These are phyloP conservation scores for Stenichneumon culpator DNA, from an alignment of 2,888 invertebrate species.

Conservation along the genomic window DNA sequence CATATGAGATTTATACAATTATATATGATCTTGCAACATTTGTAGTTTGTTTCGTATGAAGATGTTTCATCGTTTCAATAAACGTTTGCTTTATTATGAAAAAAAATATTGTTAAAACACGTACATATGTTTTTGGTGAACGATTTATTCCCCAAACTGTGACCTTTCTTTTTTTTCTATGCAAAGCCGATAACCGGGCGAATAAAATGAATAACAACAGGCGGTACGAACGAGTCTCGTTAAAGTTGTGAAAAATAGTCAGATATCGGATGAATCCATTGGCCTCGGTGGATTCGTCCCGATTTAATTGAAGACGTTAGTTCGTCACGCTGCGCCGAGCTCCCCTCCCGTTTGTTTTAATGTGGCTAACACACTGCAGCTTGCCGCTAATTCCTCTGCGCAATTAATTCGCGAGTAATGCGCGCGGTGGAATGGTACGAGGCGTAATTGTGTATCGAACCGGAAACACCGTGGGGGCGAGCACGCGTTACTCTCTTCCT, in stretches of 20 bases:
- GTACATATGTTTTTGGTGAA: too few relatives aligned
- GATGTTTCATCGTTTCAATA: too few relatives aligned
- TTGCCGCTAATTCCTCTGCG: constrained; percentile 44
- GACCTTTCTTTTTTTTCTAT: neutral
- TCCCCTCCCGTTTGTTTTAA: neutral
- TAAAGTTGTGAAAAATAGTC: constrained; percentile 10
- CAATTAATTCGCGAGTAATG: constrained; percentile 57
- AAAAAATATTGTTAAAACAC: too few relatives aligned
- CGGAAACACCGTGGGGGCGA: constrained; percentile 67
- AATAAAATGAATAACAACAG: neutral
- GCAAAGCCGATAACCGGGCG: neutral
- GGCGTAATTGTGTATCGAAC: constrained; percentile 71
- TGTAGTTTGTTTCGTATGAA: too few relatives aligned
- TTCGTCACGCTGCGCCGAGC: constrained; percentile 50
- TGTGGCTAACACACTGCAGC: constrained; percentile 11
- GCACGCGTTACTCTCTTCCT: constrained; percentile 61
- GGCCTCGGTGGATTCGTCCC: constrained; percentile 43
- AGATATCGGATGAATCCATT: constrained; percentile 29
- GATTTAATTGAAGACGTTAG: constrained; percentile 63
- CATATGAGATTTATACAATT: too few relatives aligned
- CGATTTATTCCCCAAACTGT: neutral
- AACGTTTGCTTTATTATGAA: too few relatives aligned
- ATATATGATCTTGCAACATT: too few relatives aligned
- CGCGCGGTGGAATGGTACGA: constrained; percentile 63
- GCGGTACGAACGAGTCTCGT: neutral